Evolutionary conservation across 2,797 vertebrate species (phyloP), one percentile per base, ranked within the genome.

Genomic region (Malurus leucopterus): DNA sequence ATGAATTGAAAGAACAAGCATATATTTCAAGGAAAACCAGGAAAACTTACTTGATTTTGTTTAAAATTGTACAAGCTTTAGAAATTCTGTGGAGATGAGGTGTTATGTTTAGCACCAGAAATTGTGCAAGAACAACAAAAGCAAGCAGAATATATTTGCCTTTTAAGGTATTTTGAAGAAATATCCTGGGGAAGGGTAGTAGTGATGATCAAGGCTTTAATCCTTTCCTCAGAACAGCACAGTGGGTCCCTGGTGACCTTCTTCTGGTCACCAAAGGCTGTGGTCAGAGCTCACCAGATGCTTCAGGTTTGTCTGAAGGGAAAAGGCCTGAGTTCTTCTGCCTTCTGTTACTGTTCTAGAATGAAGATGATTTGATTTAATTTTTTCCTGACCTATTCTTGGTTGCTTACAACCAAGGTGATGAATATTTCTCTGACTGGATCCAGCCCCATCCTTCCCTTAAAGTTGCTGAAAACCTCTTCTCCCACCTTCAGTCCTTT

Each of bases 141-240:
- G 4, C 15, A 38, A 12, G 24, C 4, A 20, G 34, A 62, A 73
- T 0, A 3, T 2, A 7, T 57, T 84, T 47, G 29, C 15, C 22
- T 69, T 84, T 38, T 38, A 61, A 73, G 15, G 8, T 32, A n/a
- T 50, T 81, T 75, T 38, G 16, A 38, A 13, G 19, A 17, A 32
- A 3, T 5, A 3, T 5, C 4, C 15, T 6, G 4, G 4, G 6
- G 14, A 30, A 81, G 8, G 12, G 53, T 0, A 32, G 10, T 30
- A 46, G 43, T 1, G 2, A 62, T 50, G 4, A 40, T 19, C 21
- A 68, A 20, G 46, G 30, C 9, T 4, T 1, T 49, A 69, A 53
- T 47, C 14, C 3, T 8, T 55, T 40, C 46, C 24, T 38, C 2
- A 0, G 11, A 17, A 20, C 27, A 74, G 40, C 5, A 30, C 32